These are phyloP conservation scores for Eubucco bourcierii DNA, from an alignment of 2,113 vertebrate species.

Conservation along the genomic window DNA sequence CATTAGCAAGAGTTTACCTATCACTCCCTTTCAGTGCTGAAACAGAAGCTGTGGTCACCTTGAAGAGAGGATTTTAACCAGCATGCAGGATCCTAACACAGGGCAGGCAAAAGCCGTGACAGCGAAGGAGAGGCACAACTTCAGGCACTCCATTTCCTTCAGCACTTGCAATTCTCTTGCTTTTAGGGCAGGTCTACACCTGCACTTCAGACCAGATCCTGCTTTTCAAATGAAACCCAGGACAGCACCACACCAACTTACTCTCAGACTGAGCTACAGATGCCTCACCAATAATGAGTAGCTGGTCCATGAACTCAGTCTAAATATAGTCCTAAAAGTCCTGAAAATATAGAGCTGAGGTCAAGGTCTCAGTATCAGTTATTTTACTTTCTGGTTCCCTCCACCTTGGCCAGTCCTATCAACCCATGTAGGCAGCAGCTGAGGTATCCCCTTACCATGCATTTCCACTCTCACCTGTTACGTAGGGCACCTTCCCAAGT, in stretches of 20 bases:
- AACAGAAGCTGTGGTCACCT: not conserved
- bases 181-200: not conserved
- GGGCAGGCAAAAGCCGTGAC: not conserved
- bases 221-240: not conserved
- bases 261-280: not conserved
- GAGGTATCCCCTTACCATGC: not conserved
- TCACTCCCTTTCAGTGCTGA: not conserved
- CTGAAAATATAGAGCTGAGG: not conserved
- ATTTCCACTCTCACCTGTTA: not conserved
- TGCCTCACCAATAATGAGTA: not conserved
- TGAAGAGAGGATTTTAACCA: not conserved
- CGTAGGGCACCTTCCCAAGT: fast-evolving
- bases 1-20: not conserved
- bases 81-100: not conserved
- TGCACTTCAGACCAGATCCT: not conserved
- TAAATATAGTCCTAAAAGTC: not conserved
- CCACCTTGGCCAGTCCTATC: not conserved
- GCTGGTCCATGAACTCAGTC: not conserved
- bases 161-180: not conserved
- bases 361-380: not conserved
- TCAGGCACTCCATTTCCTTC: not conserved
- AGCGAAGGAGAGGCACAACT: not conserved
- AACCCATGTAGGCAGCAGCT: not conserved
- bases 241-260: not conserved
- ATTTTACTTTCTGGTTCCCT: not conserved